These are phyloP conservation scores for Peromyscus maniculatus DNA, from an alignment of 2,113 vertebrate species.

Conservation along the genomic window DNA sequence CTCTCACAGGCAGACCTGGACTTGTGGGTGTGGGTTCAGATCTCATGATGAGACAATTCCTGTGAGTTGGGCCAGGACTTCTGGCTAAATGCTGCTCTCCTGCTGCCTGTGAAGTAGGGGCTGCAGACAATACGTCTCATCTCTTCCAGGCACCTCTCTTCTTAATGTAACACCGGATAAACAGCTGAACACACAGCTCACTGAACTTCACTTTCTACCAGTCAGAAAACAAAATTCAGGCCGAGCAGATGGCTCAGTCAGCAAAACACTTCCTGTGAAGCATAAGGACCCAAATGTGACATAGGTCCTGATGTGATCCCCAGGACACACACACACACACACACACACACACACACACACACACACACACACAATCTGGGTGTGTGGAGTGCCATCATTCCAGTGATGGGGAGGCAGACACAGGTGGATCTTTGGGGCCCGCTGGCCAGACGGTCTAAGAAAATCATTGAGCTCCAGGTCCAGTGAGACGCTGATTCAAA, in stretches of 20 bases:
- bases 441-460: neutral
- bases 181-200: neutral
- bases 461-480: too few species aligned
- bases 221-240: conserved; percentile 4
- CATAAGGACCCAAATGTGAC: neutral
- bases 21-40: neutral
- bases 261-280: neutral
- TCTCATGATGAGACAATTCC: neutral
- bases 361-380: too few species aligned
- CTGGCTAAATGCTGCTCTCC: neutral
- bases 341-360: too few species aligned
- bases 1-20: neutral
- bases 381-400: neutral
- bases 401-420: neutral
- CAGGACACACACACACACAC: neutral
- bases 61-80: neutral
- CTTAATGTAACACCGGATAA: neutral
- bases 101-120: neutral
- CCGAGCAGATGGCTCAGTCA: too few species aligned
- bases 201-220: conserved; percentile 15
- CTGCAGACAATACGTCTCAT: neutral
- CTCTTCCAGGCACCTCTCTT: neutral
- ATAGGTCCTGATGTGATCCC: neutral
- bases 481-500: neutral
- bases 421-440: neutral